phyloP scores from a whole-genome alignment of 2,888 invertebrate genomes.

The Mylabris sibirica region DNA sequence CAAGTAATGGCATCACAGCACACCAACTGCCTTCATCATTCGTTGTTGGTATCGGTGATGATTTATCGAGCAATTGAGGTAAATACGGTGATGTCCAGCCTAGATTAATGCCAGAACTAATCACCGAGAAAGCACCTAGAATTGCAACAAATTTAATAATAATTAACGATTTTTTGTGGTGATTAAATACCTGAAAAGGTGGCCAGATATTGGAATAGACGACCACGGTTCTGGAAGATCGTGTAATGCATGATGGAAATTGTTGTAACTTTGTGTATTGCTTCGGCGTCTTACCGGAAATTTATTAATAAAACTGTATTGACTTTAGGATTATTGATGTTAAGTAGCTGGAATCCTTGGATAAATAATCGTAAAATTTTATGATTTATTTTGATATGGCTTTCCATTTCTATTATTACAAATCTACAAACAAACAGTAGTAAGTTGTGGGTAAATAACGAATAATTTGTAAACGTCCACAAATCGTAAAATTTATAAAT shows the following conservation, averaged over 20 bases:
- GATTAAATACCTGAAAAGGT: slow-evolving; percentile 50
- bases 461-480: neutral
- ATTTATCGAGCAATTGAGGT: slow-evolving; percentile 60
- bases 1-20: slow-evolving; percentile 71
- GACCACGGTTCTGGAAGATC: slow-evolving; percentile 23
- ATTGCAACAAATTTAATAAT: slow-evolving; percentile 13
- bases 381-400: neutral
- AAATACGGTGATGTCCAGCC: slow-evolving; percentile 71
- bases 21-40: slow-evolving; percentile 68
- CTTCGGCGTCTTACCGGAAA: neutral
- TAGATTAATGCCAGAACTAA: slow-evolving; percentile 54
- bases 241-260: neutral
- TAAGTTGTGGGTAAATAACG: neutral
- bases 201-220: slow-evolving; percentile 53
- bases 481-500: neutral
- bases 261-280: neutral
- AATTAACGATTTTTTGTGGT: neutral
- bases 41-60: slow-evolving; percentile 64
- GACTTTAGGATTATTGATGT: neutral
- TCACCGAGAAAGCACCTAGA: slow-evolving; percentile 51
- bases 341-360: neutral
- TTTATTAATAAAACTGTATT: neutral
- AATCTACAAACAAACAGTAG: neutral
- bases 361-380: slow-evolving; percentile 9
- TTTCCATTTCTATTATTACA: neutral